Evolutionary conservation across 2,888 invertebrate species (phyloP).

Genomic region (Oligia strigilis): DNA sequence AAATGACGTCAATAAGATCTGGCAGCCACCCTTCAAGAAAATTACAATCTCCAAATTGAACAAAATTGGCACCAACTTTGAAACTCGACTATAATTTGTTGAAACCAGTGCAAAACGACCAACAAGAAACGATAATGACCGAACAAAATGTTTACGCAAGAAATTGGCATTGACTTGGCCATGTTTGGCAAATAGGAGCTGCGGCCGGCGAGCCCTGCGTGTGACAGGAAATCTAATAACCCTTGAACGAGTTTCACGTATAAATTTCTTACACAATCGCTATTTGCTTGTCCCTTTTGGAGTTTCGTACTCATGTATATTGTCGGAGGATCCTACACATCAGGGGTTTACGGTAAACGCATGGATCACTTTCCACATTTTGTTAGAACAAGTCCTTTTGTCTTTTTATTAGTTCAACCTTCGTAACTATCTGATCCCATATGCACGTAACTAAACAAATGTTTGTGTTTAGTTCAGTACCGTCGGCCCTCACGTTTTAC

Average conservation of each 20-base stretch:
- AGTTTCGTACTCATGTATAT: constrained; percentile 67
- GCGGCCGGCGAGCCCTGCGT: constrained; percentile 80
- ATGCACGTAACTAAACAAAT: constrained; percentile 39
- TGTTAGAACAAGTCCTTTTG: constrained; percentile 39
- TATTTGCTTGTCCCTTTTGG: constrained; percentile 75
- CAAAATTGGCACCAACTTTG: constrained; percentile 66
- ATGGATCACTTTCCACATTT: constrained; percentile 46
- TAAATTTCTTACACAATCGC: constrained; percentile 81
- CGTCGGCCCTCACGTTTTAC: constrained; percentile 30
- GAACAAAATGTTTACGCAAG: constrained; percentile 84
- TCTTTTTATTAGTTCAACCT: constrained; percentile 45
- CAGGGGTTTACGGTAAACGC: constrained; percentile 54
- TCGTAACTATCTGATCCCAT: constrained; percentile 36
- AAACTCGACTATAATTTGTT: constrained; percentile 65
- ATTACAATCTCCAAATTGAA: constrained; percentile 66
- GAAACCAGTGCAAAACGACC: constrained; percentile 72
- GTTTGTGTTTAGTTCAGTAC: constrained; percentile 19
- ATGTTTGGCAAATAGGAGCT: constrained; percentile 86
- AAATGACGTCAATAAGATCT: constrained; percentile 64
- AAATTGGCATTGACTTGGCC: constrained; percentile 83
- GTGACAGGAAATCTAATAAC: constrained; percentile 89
- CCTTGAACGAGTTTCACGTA: constrained; percentile 82
- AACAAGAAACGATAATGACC: constrained; percentile 82
- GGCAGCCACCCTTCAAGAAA: constrained; percentile 65
- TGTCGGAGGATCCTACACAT: constrained; percentile 55